Conservation (phyloP, 2,888 invertebrate genomes). For the Acleris holmiana region DNA sequence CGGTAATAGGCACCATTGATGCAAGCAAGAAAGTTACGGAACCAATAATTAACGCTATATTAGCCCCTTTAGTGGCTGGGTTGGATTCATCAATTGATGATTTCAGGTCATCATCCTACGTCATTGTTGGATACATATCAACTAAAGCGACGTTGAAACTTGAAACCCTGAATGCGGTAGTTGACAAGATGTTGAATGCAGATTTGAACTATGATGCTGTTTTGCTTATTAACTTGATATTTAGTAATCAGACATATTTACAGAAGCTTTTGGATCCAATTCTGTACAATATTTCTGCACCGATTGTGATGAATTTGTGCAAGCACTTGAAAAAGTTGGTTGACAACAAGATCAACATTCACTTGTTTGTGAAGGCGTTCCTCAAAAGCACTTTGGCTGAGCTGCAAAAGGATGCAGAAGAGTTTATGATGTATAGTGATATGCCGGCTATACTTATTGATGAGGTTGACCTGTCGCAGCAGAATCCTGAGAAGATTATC, state of each 20-base stretch:
- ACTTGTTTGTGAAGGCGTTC: slow-evolving; percentile 84
- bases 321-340: slow-evolving; percentile 81
- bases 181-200: slow-evolving; percentile 68
- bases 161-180: slow-evolving; percentile 86
- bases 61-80: slow-evolving; percentile 89
- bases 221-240: slow-evolving; percentile 88
- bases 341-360: slow-evolving; percentile 80
- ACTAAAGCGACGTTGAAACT: slow-evolving; percentile 86
- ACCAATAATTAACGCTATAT: slow-evolving; percentile 86
- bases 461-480: slow-evolving; percentile 83
- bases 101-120: slow-evolving; percentile 89
- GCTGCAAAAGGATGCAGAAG: slow-evolving; percentile 78
- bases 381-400: slow-evolving; percentile 78
- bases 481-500: slow-evolving; percentile 82
- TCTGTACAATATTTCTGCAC: slow-evolving; percentile 73
- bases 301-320: slow-evolving; percentile 65
- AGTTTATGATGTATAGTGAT: slow-evolving; percentile 72
- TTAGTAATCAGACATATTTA: slow-evolving; percentile 85
- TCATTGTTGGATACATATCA: slow-evolving; percentile 89
- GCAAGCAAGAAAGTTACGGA: slow-evolving; percentile 82
- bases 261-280: slow-evolving; percentile 79
- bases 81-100: slow-evolving; percentile 87
- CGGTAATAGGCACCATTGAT: slow-evolving; percentile 89
- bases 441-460: slow-evolving; percentile 85
- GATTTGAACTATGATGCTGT: slow-evolving; percentile 84